Evolutionary conservation across 2,888 invertebrate species (phyloP), one percentile per base, ranked within the genome.

Genomic region (Lysandra bellargus): DNA sequence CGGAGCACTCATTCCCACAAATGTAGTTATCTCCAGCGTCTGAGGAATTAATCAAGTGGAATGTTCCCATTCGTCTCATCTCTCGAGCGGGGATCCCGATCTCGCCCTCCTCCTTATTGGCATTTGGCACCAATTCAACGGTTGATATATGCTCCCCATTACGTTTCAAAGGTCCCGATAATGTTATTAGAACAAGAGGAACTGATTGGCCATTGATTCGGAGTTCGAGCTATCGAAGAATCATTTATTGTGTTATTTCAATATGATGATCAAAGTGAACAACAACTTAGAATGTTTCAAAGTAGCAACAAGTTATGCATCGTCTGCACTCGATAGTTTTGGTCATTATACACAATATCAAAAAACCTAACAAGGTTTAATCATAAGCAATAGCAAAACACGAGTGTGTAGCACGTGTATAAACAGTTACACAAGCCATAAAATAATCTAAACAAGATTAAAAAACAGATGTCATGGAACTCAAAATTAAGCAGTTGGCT

Each of bases 1-100:
- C 40, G 23, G 17, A 61, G 61, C 33, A 60, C 78, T 78, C 49
- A 40, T 69, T 78, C 44, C 69, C 44, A 49, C 61, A 78, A 78
- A 69, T 23, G 80, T 80, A 83, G 53, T 80, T 80, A 81, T 80
- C 83, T 83, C 82, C 82, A 82, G 82, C 80, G 83, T 82, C 81
- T 82, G 83, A 84, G 84, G 86, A 87, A 88, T 88, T 86, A 88
- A 87, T 89, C 86, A 88, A 85, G 84, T 84, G 84, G 85, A 87
- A 86, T 86, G 86, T 87, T 86, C 85, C 86, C 85, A 86, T 86
- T 85, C 84, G 86, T 86, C 84, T 82, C 80, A 74, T 79, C 81
- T 37, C 69, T 69, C 79, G 79, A 75, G 75, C 61, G 73, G 74
- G 73, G 64, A 80, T 79, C 37, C 53, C 79, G 79, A 72, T 23